phyloP scores from a whole-genome alignment of 2,797 vertebrate genomes.

The Leucoraja ocellata region DNA sequence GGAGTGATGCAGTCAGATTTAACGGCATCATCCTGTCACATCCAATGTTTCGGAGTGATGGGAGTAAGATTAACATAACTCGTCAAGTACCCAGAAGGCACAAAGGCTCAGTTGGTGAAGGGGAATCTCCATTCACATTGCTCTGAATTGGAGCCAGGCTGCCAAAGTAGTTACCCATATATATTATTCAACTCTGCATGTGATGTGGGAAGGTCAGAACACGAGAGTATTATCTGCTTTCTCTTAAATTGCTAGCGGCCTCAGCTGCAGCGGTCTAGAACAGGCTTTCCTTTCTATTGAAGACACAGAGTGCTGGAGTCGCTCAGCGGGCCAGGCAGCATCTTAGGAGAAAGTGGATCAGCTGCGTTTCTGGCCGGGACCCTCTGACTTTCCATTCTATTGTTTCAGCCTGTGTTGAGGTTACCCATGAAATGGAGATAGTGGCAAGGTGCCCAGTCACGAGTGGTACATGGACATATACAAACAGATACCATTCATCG shows the following conservation, averaged over 20 bases:
- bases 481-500: too few relatives aligned
- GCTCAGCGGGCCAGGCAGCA: too few relatives aligned
- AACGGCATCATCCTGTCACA: not conserved
- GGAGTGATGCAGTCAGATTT: not conserved
- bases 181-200: not conserved
- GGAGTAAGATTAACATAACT: not conserved
- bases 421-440: not conserved
- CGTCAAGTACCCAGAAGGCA: not conserved
- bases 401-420: not conserved
- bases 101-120: not conserved
- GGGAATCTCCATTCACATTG: not conserved
- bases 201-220: not conserved
- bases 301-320: too few relatives aligned
- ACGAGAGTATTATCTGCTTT: not conserved
- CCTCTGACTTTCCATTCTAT: not conserved
- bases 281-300: too few relatives aligned
- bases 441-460: too few relatives aligned
- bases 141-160: not conserved
- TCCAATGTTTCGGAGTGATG: conserved; percentile 6
- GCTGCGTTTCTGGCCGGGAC: too few relatives aligned
- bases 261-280: not conserved
- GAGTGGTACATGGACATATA: too few relatives aligned
- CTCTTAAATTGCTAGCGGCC: not conserved
- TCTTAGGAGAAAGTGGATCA: too few relatives aligned
- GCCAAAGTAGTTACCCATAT: not conserved